Conservation (phyloP, 2,113 vertebrate species). For the Pagrus major region DNA sequence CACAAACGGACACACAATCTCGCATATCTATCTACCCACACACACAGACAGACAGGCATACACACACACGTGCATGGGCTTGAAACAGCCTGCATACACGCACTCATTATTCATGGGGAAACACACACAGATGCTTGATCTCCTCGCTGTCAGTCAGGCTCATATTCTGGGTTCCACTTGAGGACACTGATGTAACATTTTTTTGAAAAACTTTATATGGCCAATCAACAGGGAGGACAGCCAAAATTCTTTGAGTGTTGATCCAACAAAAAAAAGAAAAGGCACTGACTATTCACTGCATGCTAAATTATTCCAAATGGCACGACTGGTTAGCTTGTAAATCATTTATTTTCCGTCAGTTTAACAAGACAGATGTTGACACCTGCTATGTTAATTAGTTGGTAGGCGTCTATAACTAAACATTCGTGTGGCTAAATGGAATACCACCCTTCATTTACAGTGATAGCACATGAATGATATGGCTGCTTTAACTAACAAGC, state of each 20-base stretch:
- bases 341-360: neutral
- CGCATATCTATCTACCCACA: neutral
- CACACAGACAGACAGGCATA: no score
- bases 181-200: conserved; percentile 59
- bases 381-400: neutral
- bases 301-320: conserved; percentile 1
- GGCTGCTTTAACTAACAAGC: neutral
- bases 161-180: conserved; percentile 53
- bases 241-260: conserved; percentile 20
- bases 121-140: conserved; percentile 60
- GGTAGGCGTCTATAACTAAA: neutral
- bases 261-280: conserved; percentile 7
- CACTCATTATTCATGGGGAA: conserved; percentile 42
- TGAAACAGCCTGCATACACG: neutral
- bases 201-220: conserved; percentile 30
- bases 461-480: neutral
- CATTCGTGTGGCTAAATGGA: neutral
- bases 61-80: neutral
- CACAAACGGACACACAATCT: conserved; percentile 15
- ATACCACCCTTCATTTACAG: neutral
- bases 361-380: neutral
- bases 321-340: neutral
- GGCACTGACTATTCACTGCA: neutral
- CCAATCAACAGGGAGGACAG: conserved; percentile 20
- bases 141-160: conserved; percentile 64